A percentile compares a stretch with the other conserved stretches of the same genome.
phyloP scores from a whole-genome alignment of 2,888 invertebrate genomes.

The Pollenia angustigena region DNA sequence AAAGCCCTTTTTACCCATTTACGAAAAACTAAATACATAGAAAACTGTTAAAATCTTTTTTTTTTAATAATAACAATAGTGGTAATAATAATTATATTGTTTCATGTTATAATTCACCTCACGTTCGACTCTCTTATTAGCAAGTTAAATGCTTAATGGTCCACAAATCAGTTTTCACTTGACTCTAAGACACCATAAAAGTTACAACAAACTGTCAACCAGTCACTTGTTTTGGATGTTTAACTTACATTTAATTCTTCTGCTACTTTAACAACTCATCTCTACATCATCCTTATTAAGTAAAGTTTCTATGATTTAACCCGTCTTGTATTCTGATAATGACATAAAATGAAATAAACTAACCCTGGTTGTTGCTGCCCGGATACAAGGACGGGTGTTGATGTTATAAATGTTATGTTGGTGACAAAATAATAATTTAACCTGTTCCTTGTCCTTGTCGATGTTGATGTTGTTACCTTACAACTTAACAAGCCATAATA shows the following conservation, averaged over 20 bases:
- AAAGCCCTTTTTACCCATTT: not conserved
- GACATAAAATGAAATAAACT: conserved; percentile 29
- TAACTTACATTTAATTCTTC: conserved; percentile 26
- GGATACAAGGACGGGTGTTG: conserved; percentile 18
- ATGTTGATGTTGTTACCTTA: conserved; percentile 37
- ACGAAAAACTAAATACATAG: not conserved
- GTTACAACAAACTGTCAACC: conserved; percentile 56
- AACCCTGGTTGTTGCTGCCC: conserved; percentile 16
- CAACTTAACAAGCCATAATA: conserved; percentile 69
- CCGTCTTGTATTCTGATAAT: conserved; percentile 37
- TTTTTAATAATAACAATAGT: conserved; percentile 31
- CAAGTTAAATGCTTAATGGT: conserved; percentile 65
- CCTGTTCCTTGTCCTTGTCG: conserved; percentile 48
- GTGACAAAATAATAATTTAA: conserved; percentile 72
- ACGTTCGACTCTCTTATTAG: conserved; percentile 67
- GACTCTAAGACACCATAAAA: conserved; percentile 51
- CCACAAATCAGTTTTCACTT: conserved; percentile 68
- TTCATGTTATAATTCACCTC: conserved; percentile 58
- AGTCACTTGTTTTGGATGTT: conserved; percentile 49
- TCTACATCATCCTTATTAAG: conserved; percentile 31
- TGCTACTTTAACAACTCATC: conserved; percentile 3
- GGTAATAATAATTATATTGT: conserved; percentile 47
- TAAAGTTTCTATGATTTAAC: conserved; percentile 41
- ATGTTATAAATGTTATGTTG: conserved; percentile 61
- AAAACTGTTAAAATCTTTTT: conserved; percentile 28